Percentiles rank a stretch among this genome's conserved stretches.
These are phyloP conservation scores for Oncorhynchus clarkii DNA, from an alignment of 2,113 vertebrate species.

Conservation along the genomic window DNA sequence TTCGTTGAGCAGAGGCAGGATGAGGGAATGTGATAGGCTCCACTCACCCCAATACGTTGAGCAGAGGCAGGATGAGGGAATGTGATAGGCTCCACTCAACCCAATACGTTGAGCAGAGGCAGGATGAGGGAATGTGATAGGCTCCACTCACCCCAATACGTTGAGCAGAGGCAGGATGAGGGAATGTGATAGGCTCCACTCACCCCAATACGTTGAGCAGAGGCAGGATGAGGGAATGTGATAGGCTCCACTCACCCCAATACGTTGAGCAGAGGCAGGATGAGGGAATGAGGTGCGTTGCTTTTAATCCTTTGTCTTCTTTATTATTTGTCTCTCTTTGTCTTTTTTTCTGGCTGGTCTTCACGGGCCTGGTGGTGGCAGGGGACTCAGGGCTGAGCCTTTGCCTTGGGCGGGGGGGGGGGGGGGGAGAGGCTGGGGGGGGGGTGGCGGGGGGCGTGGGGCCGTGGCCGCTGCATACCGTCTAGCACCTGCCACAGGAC, in stretches of 20 bases:
- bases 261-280: conserved; percentile 26
- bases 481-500: neutral
- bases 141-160: neutral
- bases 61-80: conserved; percentile 1
- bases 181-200: conserved; percentile 17
- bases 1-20: no score
- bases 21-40: conserved; percentile 14
- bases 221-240: no score
- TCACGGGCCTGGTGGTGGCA: conserved; percentile 38
- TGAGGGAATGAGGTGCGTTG: conserved; percentile 25
- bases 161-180: no score
- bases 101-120: no score
- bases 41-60: neutral
- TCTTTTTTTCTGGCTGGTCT: conserved; percentile 54
- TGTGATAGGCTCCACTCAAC: neutral
- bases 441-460: neutral
- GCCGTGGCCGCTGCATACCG: conserved; percentile 48
- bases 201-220: neutral
- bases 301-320: conserved; percentile 46
- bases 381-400: conserved; percentile 4
- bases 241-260: neutral
- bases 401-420: neutral
- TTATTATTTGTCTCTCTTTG: conserved; percentile 31
- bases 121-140: conserved; percentile 10
- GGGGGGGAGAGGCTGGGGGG: neutral